A percentile compares a stretch with the other conserved stretches of the same genome.
These are phyloP conservation scores for Hyphantria cunea DNA, from an alignment of 1,140 invertebrate genomes.

Conservation along the genomic window DNA sequence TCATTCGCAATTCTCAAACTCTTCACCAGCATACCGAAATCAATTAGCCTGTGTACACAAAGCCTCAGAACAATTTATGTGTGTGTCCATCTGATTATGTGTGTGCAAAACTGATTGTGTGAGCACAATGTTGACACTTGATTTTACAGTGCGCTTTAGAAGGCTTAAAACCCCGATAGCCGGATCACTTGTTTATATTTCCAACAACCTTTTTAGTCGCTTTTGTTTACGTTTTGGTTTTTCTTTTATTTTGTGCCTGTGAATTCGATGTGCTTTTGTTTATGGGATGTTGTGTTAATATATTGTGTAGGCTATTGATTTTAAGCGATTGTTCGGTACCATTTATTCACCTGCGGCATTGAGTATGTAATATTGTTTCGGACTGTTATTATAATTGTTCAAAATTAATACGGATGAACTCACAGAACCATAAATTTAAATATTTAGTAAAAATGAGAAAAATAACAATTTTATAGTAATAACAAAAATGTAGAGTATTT, in stretches of 20 bases:
- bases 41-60: slow-evolving; percentile 65
- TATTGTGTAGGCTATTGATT: no score
- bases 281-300: neutral
- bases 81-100: slow-evolving; percentile 52
- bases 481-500: no score
- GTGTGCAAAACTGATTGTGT: slow-evolving; percentile 50
- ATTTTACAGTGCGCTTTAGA: slow-evolving; percentile 30
- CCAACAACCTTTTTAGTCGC: neutral
- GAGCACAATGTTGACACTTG: slow-evolving; percentile 26
- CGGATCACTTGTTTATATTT: slow-evolving; percentile 8
- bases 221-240: slow-evolving; percentile 7
- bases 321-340: no score
- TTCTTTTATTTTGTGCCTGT: neutral
- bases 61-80: slow-evolving; percentile 53
- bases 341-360: no score
- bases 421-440: no score
- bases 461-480: no score
- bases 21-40: slow-evolving; percentile 39
- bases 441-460: no score
- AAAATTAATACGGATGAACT: no score
- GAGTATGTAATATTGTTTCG: no score
- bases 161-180: slow-evolving; percentile 26
- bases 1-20: no score
- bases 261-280: neutral
- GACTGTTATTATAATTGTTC: no score